Conservation (phyloP, 1,140 invertebrate genomes). For the Heliconius melpomene region DNA sequence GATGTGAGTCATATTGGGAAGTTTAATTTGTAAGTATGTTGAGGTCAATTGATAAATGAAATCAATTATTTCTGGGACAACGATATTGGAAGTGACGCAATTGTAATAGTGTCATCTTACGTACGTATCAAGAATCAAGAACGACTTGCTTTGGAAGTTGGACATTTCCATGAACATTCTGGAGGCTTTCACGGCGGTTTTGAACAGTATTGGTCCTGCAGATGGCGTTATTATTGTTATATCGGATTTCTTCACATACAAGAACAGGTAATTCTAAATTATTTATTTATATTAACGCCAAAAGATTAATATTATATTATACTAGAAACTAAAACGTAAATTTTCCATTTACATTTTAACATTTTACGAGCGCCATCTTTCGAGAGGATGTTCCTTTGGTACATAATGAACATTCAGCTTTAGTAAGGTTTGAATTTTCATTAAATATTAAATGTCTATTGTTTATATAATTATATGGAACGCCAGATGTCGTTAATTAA, state of each 20-base stretch:
- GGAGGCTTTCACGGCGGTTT: slow-evolving; percentile 33
- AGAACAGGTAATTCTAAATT: background rate
- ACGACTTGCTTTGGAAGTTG: background rate
- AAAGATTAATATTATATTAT: background rate
- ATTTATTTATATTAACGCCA: background rate
- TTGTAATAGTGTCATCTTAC: slow-evolving; percentile 34
- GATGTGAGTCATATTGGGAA: slow-evolving; percentile 19
- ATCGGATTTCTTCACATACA: background rate
- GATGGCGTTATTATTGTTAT: slow-evolving; percentile 34
- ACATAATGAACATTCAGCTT: background rate
- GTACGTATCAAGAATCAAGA: background rate
- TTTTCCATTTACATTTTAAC: background rate
- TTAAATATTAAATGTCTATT: background rate
- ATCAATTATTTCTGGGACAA: slow-evolving; percentile 32
- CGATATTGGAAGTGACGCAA: slow-evolving; percentile 19
- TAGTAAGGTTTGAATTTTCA: background rate
- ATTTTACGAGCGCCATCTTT: background rate
- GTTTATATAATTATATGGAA: background rate
- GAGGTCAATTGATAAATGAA: slow-evolving; percentile 35
- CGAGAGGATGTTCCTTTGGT: background rate
- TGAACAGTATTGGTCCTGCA: slow-evolving; percentile 15
- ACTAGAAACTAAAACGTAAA: background rate
- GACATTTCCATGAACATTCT: background rate
- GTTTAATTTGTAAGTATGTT: slow-evolving; percentile 32
- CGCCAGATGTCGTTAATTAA: slow-evolving; percentile 1